phyloP scores from a whole-genome alignment of 2,113 vertebrate genomes.

The Numenius arquata region DNA sequence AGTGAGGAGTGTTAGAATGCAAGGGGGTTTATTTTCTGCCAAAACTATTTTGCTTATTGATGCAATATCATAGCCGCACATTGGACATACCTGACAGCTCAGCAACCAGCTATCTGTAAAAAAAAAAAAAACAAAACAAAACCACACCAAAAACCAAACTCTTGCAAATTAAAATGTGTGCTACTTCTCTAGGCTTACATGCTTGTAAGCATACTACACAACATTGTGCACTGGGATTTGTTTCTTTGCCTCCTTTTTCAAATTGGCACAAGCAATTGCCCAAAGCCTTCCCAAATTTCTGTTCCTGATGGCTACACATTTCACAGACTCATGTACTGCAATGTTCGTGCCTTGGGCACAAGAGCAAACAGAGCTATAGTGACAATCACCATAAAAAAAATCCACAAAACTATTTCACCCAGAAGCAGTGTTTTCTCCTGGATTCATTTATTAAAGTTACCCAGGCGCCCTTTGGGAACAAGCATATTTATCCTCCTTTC shows the following conservation, averaged over 20 bases:
- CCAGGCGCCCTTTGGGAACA: conserved; percentile 54
- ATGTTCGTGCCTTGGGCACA: neutral
- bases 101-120: conserved; percentile 71
- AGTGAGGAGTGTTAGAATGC: no score
- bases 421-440: conserved; percentile 67
- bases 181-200: conserved; percentile 28
- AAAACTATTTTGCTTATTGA: no score
- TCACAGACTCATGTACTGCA: neutral
- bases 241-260: conserved; percentile 47
- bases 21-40: no score
- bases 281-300: conserved; percentile 26
- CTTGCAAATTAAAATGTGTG: conserved; percentile 46
- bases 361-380: conserved; percentile 47
- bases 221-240: neutral
- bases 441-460: conserved; percentile 75
- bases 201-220: conserved; percentile 40
- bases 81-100: conserved; percentile 72
- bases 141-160: conserved; percentile 37
- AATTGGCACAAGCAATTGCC: conserved; percentile 42
- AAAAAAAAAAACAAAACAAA: neutral
- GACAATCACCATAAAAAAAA: conserved; percentile 71
- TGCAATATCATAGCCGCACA: conserved; percentile 77
- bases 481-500: conserved; percentile 68
- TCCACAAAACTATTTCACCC: conserved; percentile 57
- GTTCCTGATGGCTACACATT: conserved; percentile 17